A percentile compares a stretch with the other conserved stretches of the same genome.
Evolutionary conservation across 2,888 invertebrate genomes (phyloP).

Genomic region (Cetonia aurata): DNA sequence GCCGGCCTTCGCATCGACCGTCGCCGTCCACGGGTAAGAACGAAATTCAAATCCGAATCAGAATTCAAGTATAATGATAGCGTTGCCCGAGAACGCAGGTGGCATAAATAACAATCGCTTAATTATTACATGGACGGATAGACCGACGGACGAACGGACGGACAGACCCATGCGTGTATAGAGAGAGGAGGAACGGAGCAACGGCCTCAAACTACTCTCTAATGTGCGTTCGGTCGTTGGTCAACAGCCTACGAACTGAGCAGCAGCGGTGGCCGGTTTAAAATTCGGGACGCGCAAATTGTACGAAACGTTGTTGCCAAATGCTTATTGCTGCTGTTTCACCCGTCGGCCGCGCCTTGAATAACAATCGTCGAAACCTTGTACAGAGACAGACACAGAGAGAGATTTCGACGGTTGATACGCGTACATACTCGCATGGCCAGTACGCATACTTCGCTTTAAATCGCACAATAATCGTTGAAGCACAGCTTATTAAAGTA

Average conservation of each 20-base stretch:
- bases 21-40: conserved; percentile 10
- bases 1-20: conserved; percentile 7
- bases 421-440: too few relatives aligned
- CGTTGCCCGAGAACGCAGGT: conserved; percentile 48
- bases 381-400: too few relatives aligned
- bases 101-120: conserved; percentile 43
- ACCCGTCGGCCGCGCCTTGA: conserved; percentile 1
- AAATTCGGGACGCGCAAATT: conserved; percentile 39
- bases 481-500: too few relatives aligned
- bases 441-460: too few relatives aligned
- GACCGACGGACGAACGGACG: not conserved
- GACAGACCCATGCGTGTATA: too few relatives aligned
- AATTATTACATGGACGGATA: conserved; percentile 32
- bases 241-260: conserved; percentile 2
- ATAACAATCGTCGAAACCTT: conserved; percentile 3
- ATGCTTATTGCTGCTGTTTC: conserved; percentile 21
- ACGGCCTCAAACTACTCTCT: conserved; percentile 15
- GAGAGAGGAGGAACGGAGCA: conserved; percentile 13
- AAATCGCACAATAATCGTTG: too few relatives aligned
- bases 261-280: conserved; percentile 10
- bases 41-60: conserved; percentile 46
- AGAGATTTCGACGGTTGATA: too few relatives aligned
- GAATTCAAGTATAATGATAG: conserved; percentile 52
- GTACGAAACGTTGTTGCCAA: conserved; percentile 39
- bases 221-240: conserved; percentile 16